A percentile compares a stretch with the other conserved stretches of the same genome.
These are phyloP conservation scores for Lerema accius DNA, from an alignment of 1,140 invertebrate species.

Conservation along the genomic window DNA sequence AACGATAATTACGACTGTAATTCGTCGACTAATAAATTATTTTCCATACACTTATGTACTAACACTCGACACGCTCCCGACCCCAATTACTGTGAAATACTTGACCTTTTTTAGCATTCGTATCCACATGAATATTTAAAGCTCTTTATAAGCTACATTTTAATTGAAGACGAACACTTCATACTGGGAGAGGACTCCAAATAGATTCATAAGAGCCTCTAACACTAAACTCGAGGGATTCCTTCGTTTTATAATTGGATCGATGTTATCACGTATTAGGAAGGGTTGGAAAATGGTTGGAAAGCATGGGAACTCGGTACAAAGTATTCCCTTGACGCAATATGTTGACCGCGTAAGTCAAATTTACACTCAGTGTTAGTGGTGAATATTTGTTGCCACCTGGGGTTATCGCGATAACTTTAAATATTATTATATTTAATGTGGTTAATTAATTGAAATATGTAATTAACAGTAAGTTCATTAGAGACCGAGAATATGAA, in stretches of 20 bases:
- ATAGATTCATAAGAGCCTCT: slow-evolving; percentile 33
- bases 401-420: slow-evolving; percentile 38
- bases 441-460: slow-evolving; percentile 40
- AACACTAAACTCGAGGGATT: slow-evolving; percentile 35
- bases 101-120: slow-evolving; percentile 31
- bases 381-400: slow-evolving; percentile 31
- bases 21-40: slow-evolving; percentile 20
- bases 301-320: slow-evolving; percentile 43
- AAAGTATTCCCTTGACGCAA: slow-evolving; percentile 43
- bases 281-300: slow-evolving; percentile 36
- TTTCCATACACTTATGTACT: no score
- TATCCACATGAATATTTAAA: slow-evolving; percentile 33
- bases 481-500: no score
- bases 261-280: slow-evolving; percentile 47
- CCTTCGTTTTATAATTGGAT: slow-evolving; percentile 45
- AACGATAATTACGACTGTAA: slow-evolving; percentile 12
- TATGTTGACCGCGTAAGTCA: slow-evolving; percentile 35
- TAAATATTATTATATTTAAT: slow-evolving; percentile 21
- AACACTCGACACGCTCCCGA: slow-evolving; percentile 17
- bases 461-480: slow-evolving; percentile 40
- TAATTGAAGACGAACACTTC: slow-evolving; percentile 33
- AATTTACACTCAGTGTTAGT: slow-evolving; percentile 42
- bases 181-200: slow-evolving; percentile 27
- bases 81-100: slow-evolving; percentile 32
- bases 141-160: slow-evolving; percentile 34